These are phyloP conservation scores for Papilio demoleus DNA, from an alignment of 2,888 invertebrate genomes.

Conservation along the genomic window DNA sequence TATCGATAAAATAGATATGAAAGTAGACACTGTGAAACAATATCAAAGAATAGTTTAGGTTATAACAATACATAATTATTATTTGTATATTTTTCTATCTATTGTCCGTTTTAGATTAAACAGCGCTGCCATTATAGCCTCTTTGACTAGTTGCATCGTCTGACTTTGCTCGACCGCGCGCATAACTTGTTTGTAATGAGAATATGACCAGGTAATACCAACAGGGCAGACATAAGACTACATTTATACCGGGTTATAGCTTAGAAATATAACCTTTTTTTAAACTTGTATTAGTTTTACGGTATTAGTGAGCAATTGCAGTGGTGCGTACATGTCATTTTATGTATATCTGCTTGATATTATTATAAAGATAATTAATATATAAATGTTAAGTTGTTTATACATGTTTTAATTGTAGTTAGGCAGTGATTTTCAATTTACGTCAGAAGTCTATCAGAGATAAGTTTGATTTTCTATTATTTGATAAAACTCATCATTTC, in stretches of 20 bases:
- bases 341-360: too few species aligned
- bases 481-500: background rate
- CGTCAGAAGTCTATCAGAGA: background rate
- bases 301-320: too few species aligned
- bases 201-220: constrained; percentile 1
- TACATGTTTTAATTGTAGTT: background rate
- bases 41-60: constrained; percentile 16
- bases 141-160: background rate
- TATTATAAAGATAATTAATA: too few species aligned
- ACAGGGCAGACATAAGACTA: background rate
- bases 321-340: too few species aligned
- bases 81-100: constrained; percentile 1
- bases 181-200: constrained; percentile 5
- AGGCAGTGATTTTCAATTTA: background rate
- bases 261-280: too few species aligned
- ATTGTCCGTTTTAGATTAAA: constrained; percentile 21
- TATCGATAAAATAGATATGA: too few species aligned
- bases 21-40: too few species aligned
- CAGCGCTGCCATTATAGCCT: background rate
- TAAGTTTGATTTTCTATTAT: background rate
- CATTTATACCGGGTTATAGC: constrained; percentile 1
- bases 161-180: constrained; percentile 15
- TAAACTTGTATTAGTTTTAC: too few species aligned
- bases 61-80: background rate
- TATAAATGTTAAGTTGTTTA: background rate